Evolutionary conservation across 2,797 vertebrate species (phyloP), one percentile per base, ranked within the genome.

Genomic region (Pseudochirops cupreus): DNA sequence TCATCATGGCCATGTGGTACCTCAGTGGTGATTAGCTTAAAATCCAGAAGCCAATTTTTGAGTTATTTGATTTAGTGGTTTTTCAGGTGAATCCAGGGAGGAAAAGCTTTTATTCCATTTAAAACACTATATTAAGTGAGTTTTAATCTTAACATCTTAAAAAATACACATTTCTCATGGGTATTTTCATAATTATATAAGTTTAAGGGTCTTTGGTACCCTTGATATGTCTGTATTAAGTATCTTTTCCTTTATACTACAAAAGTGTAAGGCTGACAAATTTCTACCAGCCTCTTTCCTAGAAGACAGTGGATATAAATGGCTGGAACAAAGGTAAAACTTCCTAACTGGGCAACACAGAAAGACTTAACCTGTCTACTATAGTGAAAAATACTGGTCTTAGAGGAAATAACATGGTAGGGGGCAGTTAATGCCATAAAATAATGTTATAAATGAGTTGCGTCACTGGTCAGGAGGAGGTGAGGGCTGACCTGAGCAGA

Each of bases 1-100:
- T 82, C 90, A 31, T 89, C 54, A 24, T 91, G 90, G 26, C 54
- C 56, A 46, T 90, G 11, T 1, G 31, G 90, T 91, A 55, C 90
- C 52, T 55, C 90, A 55, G 52, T 91, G 13, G 56, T 58, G 18
- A 94, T 97, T 95, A 92, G 92, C 93, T 96, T 6, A 33, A 96
- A 97, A 93, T 62, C 55, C 89, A 58, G 28, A 95, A 91, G 52
- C 95, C 90, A 82, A 21, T 93, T 53, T 96, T 10, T 31, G 52
- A 58, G 13, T 1, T 26, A 53, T 93, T 62, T 90, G 50, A 67
- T 21, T 94, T 91, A 55, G 18, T 96, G 89, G 93, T 93, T 91
- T 33, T 95, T 94, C 7, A 92, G 31, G 21, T 91, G 26, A 2
- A 52, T 56, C 52, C 46, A 56, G n/a, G 53, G 46, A 94, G 29